phyloP scores from a whole-genome alignment of 2,113 vertebrate species.

The Gambusia affinis region DNA sequence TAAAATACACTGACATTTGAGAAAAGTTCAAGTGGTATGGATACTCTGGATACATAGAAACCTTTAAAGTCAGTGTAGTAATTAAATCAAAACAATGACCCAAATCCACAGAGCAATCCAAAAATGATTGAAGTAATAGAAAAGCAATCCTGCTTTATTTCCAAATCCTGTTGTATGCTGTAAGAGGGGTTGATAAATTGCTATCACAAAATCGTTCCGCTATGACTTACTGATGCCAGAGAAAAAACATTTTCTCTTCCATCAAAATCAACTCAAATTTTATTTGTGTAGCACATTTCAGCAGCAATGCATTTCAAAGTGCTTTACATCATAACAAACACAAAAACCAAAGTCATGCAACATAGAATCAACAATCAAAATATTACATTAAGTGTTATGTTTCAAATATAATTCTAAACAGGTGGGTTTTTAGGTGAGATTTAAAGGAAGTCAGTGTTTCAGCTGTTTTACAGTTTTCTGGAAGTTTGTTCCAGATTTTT shows the following conservation, averaged over 20 bases:
- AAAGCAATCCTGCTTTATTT: slow-evolving; percentile 22
- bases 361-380: too few species aligned
- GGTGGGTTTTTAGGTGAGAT: too few species aligned
- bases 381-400: too few species aligned
- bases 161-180: slow-evolving; percentile 14
- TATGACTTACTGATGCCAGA: slow-evolving; percentile 20
- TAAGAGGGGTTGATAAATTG: slow-evolving; percentile 3
- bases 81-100: slow-evolving; percentile 13
- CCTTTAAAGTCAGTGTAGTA: slow-evolving; percentile 29
- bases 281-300: too few species aligned
- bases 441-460: too few species aligned
- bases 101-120: slow-evolving; percentile 16
- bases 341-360: too few species aligned
- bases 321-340: too few species aligned
- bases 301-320: too few species aligned
- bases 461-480: too few species aligned
- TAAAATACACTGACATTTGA: background rate
- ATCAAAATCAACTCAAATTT: too few species aligned
- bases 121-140: background rate
- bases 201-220: background rate
- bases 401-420: too few species aligned
- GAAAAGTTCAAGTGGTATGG: background rate
- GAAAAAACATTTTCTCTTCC: slow-evolving; percentile 30
- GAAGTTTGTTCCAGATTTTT: too few species aligned
- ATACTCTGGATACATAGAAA: background rate